A percentile compares a stretch with the other conserved stretches of the same genome.
Conservation (phyloP, 2,888 invertebrate species). For the Achlya flavicornis region DNA sequence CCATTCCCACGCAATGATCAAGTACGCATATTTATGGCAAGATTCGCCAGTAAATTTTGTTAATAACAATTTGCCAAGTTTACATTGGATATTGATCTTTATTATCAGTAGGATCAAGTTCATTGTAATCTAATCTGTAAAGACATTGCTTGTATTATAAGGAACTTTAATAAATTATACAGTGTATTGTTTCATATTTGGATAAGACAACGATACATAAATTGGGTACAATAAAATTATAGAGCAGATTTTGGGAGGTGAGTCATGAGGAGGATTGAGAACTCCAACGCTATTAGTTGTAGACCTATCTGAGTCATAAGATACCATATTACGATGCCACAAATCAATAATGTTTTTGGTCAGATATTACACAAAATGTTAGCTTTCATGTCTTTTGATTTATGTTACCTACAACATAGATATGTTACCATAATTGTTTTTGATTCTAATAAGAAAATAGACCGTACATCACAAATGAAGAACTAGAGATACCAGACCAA, state of each 20-base stretch:
- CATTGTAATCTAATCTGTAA: neutral
- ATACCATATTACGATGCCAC: neutral
- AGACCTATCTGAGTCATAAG: neutral
- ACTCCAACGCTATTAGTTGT: neutral
- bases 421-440: too few species aligned
- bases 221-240: neutral
- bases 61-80: slow-evolving; percentile 11
- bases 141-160: neutral
- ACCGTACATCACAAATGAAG: too few species aligned
- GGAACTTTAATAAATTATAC: slow-evolving; percentile 2
- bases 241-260: neutral
- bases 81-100: neutral
- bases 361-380: too few species aligned
- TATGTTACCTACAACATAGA: too few species aligned
- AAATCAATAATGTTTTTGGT: too few species aligned
- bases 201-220: slow-evolving; percentile 5
- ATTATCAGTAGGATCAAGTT: neutral
- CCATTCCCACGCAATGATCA: slow-evolving; percentile 53
- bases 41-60: slow-evolving; percentile 5
- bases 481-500: too few species aligned
- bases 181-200: neutral
- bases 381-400: too few species aligned
- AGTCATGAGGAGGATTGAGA: neutral
- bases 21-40: slow-evolving; percentile 4
- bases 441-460: too few species aligned